Conservation (phyloP, 2,797 vertebrate genomes). For the Gastrophryne carolinensis region DNA sequence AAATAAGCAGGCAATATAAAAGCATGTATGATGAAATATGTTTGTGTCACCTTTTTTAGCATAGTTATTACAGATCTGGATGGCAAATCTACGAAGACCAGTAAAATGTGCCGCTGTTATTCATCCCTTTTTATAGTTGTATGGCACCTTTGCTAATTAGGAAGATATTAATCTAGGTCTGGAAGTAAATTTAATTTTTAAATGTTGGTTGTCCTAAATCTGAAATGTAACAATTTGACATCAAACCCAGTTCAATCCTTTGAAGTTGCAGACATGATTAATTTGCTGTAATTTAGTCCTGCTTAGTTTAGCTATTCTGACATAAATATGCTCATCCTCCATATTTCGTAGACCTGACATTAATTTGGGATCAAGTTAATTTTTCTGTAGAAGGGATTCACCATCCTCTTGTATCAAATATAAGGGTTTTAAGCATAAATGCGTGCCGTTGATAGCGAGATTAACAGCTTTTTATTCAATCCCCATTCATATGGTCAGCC, state of each 20-base stretch:
- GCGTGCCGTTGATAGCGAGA: constrained; percentile 6
- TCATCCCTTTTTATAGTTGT: too few relatives aligned
- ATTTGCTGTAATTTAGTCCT: not conserved
- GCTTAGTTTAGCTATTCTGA: not conserved
- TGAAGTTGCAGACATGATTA: not conserved
- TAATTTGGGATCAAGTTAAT: constrained; percentile 31
- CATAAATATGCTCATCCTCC: not conserved
- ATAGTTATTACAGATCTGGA: too few relatives aligned
- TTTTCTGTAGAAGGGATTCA: constrained; percentile 1
- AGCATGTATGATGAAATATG: too few relatives aligned
- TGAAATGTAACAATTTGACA: not conserved
- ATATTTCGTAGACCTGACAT: constrained; percentile 10
- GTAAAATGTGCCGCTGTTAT: too few relatives aligned
- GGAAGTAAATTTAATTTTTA: too few relatives aligned
- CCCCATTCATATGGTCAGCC: not conserved
- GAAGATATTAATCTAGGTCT: too few relatives aligned
- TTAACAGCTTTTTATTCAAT: not conserved
- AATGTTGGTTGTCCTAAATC: too few relatives aligned
- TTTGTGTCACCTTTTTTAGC: too few relatives aligned
- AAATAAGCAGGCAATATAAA: too few relatives aligned
- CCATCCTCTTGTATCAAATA: not conserved
- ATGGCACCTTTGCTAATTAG: too few relatives aligned
- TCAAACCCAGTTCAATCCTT: not conserved
- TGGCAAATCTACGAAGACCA: too few relatives aligned
- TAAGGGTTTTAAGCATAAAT: not conserved